Percentiles rank a stretch among this genome's conserved stretches.
phyloP scores from a whole-genome alignment of 2,113 vertebrate genomes.

The Myotis lucifugus region DNA sequence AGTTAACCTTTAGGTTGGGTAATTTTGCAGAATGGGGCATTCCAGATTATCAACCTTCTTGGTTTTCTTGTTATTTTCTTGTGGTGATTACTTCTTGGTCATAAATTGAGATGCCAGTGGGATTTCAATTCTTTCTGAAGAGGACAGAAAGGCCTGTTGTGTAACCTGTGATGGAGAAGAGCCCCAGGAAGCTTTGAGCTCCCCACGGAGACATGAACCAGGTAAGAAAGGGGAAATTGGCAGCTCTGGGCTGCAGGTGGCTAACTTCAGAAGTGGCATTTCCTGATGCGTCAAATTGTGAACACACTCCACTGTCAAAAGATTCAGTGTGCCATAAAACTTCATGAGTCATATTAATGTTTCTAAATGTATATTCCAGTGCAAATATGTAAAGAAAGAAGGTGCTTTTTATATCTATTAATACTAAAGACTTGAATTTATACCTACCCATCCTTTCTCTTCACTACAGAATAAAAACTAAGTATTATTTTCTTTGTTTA shows the following conservation, averaged over 20 bases:
- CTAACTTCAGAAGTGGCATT: not conserved
- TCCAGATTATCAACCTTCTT: not conserved
- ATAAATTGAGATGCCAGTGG: not conserved
- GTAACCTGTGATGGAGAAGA: not conserved
- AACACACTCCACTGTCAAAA: not conserved
- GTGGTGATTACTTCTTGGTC: not conserved
- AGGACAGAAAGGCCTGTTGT: not conserved
- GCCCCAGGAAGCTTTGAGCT: not conserved
- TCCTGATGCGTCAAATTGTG: not conserved
- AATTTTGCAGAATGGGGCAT: not conserved
- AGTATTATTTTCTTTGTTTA: not conserved
- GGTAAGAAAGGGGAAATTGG: not conserved
- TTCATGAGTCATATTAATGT: not conserved
- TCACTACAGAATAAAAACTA: not conserved
- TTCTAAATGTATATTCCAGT: not conserved
- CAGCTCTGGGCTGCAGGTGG: not conserved
- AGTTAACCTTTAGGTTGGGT: not conserved
- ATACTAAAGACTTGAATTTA: not conserved
- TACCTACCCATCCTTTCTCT: not conserved
- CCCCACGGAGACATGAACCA: not conserved
- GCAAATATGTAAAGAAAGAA: not conserved
- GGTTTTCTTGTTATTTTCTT: constrained; percentile 8
- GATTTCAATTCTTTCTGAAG: not conserved
- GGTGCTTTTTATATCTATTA: not conserved
- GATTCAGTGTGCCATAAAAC: not conserved